Evolutionary conservation across 2,888 invertebrate genomes (phyloP).

Genomic region (Eutolmus rufibarbis): DNA sequence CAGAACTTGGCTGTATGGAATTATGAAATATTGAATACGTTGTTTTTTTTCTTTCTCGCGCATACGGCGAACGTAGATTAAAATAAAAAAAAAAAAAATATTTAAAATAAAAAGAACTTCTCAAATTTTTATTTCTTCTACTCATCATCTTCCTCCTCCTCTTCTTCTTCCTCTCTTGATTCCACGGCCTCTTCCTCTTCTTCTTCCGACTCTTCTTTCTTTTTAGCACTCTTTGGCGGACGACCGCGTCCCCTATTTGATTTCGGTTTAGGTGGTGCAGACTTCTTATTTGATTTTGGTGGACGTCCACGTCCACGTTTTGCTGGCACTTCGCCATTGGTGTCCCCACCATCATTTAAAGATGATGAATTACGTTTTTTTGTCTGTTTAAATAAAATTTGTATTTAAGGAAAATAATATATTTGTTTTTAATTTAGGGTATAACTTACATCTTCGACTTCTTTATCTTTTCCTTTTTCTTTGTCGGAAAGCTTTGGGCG

Average conservation of each 20-base stretch:
- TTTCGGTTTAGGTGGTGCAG: background rate
- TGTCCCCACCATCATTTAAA: slow-evolving; percentile 53
- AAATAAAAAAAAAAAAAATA: background rate
- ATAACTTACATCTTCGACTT: background rate
- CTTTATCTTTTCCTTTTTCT: background rate
- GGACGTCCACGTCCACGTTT: slow-evolving; percentile 45
- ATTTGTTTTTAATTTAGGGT: background rate
- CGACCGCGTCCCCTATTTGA: background rate
- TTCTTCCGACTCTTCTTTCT: slow-evolving; percentile 28
- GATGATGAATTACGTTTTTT: slow-evolving; percentile 23
- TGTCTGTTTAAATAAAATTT: background rate
- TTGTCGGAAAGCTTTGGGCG: background rate
- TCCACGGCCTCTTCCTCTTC: slow-evolving; percentile 23
- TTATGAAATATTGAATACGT: background rate
- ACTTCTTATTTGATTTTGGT: slow-evolving; percentile 23
- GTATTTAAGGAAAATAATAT: background rate
- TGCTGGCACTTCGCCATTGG: slow-evolving; percentile 11
- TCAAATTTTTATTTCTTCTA: background rate
- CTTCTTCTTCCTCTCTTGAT: slow-evolving; percentile 13
- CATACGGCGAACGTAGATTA: background rate
- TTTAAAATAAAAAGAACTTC: background rate
- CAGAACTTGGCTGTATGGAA: background rate
- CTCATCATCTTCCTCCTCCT: slow-evolving; percentile 11
- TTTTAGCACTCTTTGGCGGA: background rate
- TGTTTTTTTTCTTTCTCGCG: background rate